Evolutionary conservation across 2,888 invertebrate species (phyloP).

Genomic region (Caenorhabditis drosophilae): DNA sequence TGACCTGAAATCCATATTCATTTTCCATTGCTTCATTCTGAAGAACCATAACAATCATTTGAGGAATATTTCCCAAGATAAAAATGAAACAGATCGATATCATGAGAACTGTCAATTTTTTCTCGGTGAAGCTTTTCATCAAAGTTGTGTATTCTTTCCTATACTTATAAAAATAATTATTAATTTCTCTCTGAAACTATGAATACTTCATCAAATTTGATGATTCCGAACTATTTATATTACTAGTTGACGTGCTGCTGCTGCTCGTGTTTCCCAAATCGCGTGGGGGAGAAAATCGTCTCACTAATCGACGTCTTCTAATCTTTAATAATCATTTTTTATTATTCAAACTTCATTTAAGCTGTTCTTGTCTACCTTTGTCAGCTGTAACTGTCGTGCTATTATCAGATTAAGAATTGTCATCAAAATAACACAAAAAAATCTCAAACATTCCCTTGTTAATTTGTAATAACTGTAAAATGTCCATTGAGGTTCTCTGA

Average conservation of each 20-base stretch:
- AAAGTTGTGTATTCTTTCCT: conserved; percentile 44
- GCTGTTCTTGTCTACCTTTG: no score
- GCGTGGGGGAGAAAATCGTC: conserved; percentile 31
- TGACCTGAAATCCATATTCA: conserved; percentile 61
- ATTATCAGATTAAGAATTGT: conserved; percentile 61
- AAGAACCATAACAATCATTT: conserved; percentile 65
- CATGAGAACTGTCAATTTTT: conserved; percentile 66
- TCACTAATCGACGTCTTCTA: conserved; percentile 29
- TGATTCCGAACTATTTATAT: not conserved
- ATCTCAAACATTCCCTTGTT: conserved; percentile 58
- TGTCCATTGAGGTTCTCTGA: conserved; percentile 58
- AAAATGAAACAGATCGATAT: conserved; percentile 65
- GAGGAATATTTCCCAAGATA: conserved; percentile 66
- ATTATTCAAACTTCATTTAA: conserved; percentile 6
- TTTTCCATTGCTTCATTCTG: conserved; percentile 60
- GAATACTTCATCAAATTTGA: not conserved
- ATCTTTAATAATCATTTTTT: not conserved
- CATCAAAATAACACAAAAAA: conserved; percentile 58
- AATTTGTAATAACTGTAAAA: conserved; percentile 63
- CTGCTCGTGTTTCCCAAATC: conserved; percentile 4
- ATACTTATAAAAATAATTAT: conserved; percentile 17
- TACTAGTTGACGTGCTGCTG: not conserved
- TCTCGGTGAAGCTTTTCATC: conserved; percentile 62
- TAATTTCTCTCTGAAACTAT: not conserved
- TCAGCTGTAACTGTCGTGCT: conserved; percentile 55